These are phyloP conservation scores for Psilopsiagon aurifrons DNA, from an alignment of 2,113 vertebrate species.

Conservation along the genomic window DNA sequence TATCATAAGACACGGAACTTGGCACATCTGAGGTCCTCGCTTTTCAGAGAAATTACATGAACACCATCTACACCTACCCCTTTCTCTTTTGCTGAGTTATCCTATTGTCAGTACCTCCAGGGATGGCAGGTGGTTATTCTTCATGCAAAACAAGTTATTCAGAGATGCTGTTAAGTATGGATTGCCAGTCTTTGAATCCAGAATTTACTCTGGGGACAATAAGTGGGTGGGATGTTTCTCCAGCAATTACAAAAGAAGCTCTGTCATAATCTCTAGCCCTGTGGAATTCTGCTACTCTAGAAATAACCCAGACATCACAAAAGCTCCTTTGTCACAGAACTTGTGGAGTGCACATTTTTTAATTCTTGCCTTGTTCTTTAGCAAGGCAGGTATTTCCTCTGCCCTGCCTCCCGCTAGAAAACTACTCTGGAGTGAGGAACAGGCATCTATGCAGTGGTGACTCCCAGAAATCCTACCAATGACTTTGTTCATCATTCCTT, in stretches of 20 bases:
- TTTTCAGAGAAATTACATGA: not conserved
- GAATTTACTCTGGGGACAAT: not conserved
- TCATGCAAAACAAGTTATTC: not conserved
- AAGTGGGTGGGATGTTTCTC: not conserved
- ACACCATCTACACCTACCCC: not conserved
- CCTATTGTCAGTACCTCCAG: not conserved
- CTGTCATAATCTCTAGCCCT: not conserved
- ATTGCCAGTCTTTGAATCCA: not conserved
- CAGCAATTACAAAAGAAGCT: not conserved
- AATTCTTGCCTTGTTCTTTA: not conserved
- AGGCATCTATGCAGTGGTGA: not conserved
- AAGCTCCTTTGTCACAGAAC: not conserved
- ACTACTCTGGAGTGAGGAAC: not conserved
- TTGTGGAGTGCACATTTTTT: conserved; percentile 22
- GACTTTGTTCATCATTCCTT: not conserved
- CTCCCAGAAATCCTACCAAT: not conserved
- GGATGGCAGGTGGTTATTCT: not conserved
- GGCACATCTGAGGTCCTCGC: not conserved
- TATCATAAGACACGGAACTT: not conserved
- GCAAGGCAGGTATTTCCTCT: not conserved
- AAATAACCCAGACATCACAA: not conserved
- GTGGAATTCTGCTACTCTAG: not conserved
- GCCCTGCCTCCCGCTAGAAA: not conserved
- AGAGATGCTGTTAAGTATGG: not conserved
- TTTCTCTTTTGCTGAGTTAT: not conserved